Evolutionary conservation across 1,140 invertebrate genomes (phyloP), one percentile per base, ranked within the genome.

Genomic region (Ceratosolen fusciceps): DNA sequence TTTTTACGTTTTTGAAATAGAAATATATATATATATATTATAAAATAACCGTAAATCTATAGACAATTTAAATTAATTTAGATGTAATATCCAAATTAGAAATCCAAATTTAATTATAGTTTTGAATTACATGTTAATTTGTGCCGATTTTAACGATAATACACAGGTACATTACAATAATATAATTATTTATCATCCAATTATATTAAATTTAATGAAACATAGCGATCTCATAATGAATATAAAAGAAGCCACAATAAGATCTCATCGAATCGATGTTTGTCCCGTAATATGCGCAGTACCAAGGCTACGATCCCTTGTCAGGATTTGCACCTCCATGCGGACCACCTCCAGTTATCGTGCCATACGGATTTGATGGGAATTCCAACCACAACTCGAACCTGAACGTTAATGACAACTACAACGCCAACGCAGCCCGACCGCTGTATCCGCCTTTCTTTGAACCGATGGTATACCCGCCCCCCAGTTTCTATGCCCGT

Each of bases 391-490:
- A 31, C 26, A 71, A 71, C 19, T 9, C 19, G 0, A 71, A 71
- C 47, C 9, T 54, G 47, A 72, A 72, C 9, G 8, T 72, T 1
- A 72, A 72, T 34, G 26, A 34, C 29, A 72, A 72, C 21, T 31
- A 31, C 7, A 72, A 72, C 5, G 47, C 14, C 49, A 72, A 72
- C 31, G 43, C 26, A 52, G 43, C 68, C 16, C 60, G 24, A 52
- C 29, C 43, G 47, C 19, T 54, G 1, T 54, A 56, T 72, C 1
- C 37, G 58, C 37, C 9, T 7, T 65, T 37, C 12, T 31, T 19
- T 7, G 60, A 65, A n/a, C 60, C 60, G 31, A 37, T 65, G 60
- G 60, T 65, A 65, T 65, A 65, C 37, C 60, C 60, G 31, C 2
- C 60, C n/a, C 19, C 60, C 60, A 65, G 31, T 65, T 65, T n/a